Evolutionary conservation across 2,888 invertebrate species (phyloP).

Genomic region (Aricia artaxerxes): DNA sequence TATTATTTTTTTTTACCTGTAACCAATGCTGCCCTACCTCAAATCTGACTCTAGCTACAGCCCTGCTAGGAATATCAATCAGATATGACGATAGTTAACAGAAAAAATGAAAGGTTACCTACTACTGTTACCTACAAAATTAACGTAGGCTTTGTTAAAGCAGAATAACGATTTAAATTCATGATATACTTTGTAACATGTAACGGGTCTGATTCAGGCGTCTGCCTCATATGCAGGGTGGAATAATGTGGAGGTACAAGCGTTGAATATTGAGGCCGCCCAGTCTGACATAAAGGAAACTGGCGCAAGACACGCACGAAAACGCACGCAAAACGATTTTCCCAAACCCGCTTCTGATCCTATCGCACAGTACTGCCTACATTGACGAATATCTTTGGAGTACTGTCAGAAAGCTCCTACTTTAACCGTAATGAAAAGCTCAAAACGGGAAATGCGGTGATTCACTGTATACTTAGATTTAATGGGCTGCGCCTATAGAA

Average conservation of each 20-base stretch:
- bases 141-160: background rate
- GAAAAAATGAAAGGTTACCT: background rate
- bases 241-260: slow-evolving; percentile 72
- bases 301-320: slow-evolving; percentile 70
- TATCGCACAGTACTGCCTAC: slow-evolving; percentile 1
- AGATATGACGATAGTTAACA: background rate
- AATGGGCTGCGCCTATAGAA: slow-evolving; percentile 32
- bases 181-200: slow-evolving; percentile 17
- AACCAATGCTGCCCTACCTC: too few species aligned
- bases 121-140: background rate
- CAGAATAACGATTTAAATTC: slow-evolving; percentile 6
- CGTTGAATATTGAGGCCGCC: slow-evolving; percentile 73
- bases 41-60: too few species aligned
- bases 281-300: slow-evolving; percentile 65
- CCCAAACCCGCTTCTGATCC: background rate
- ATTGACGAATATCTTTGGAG: background rate
- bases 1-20: too few species aligned
- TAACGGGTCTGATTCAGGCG: slow-evolving; percentile 24
- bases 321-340: slow-evolving; percentile 63
- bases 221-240: slow-evolving; percentile 62
- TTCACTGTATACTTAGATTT: background rate
- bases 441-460: slow-evolving; percentile 6
- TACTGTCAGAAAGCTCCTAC: background rate
- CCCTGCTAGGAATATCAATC: background rate
- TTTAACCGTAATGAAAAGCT: slow-evolving; percentile 10